Conservation (phyloP, 2,113 vertebrate species). For the Cephalopholis sonnerati region DNA sequence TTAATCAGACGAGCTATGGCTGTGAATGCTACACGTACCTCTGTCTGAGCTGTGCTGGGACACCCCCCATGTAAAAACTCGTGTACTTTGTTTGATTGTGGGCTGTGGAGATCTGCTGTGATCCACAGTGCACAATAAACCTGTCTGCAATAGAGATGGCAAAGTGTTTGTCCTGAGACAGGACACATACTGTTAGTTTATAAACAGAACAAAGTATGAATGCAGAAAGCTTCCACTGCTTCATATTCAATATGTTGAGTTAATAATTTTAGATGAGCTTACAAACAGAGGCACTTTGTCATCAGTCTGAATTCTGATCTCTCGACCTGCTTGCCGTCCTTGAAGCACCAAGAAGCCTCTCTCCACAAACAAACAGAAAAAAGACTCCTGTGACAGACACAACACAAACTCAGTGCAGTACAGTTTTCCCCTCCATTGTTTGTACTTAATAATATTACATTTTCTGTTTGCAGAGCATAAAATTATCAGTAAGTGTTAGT, state of each 20-base stretch:
- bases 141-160: not conserved
- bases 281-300: constrained; percentile 68
- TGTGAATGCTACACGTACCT: constrained; percentile 73
- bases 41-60: constrained; percentile 85
- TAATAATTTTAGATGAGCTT: constrained; percentile 34
- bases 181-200: not conserved
- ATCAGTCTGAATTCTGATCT: constrained; percentile 40
- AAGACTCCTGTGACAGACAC: constrained; percentile 79
- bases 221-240: not conserved
- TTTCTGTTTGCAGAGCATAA: not conserved
- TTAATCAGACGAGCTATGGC: not conserved
- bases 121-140: constrained; percentile 30
- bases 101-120: constrained; percentile 3
- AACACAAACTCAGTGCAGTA: not conserved
- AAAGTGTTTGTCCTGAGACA: constrained; percentile 41
- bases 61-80: constrained; percentile 90
- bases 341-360: constrained; percentile 78
- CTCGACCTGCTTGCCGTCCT: constrained; percentile 25
- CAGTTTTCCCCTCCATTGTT: not conserved
- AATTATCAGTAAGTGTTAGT: not conserved
- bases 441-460: not conserved
- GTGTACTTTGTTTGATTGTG: constrained; percentile 65
- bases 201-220: no score
- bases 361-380: constrained; percentile 86
- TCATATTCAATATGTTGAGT: not conserved